Conservation (phyloP, 2,888 invertebrate species). For the Erebia epiphron region DNA sequence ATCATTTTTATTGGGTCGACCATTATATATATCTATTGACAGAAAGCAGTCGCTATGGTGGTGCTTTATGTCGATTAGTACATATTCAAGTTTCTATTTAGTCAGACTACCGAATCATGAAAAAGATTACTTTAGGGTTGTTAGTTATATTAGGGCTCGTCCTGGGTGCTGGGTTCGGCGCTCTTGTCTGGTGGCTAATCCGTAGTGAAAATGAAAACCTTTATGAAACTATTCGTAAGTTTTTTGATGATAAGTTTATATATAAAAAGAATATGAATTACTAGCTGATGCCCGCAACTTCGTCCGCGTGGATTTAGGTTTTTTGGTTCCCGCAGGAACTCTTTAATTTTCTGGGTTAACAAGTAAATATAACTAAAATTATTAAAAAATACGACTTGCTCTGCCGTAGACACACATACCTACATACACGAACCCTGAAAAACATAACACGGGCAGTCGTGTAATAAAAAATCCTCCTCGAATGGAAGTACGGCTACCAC, state of each 20-base stretch:
- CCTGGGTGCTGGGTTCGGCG: conserved; percentile 42
- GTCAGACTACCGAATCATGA: conserved; percentile 29
- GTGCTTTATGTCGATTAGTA: neutral
- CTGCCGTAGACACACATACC: too few species aligned
- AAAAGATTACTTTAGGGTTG: conserved; percentile 34
- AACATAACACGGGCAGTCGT: too few species aligned
- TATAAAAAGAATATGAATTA: too few species aligned
- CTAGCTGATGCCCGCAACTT: too few species aligned
- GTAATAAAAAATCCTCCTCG: too few species aligned
- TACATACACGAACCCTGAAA: too few species aligned
- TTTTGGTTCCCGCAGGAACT: too few species aligned
- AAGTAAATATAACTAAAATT: too few species aligned
- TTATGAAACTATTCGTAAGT: conserved; percentile 47
- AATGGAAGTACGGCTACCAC: too few species aligned
- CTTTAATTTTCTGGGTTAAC: too few species aligned
- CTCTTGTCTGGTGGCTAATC: conserved; percentile 48
- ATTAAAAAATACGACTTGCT: too few species aligned
- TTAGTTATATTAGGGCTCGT: conserved; percentile 34
- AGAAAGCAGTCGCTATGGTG: neutral
- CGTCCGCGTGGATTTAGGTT: too few species aligned
- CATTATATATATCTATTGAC: neutral
- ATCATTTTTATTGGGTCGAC: neutral
- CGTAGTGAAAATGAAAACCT: conserved; percentile 27
- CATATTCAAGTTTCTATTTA: neutral
- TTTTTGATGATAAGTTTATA: neutral